These are phyloP conservation scores for Drosophila rubida DNA, from an alignment of 2,888 invertebrate genomes.

Conservation along the genomic window DNA sequence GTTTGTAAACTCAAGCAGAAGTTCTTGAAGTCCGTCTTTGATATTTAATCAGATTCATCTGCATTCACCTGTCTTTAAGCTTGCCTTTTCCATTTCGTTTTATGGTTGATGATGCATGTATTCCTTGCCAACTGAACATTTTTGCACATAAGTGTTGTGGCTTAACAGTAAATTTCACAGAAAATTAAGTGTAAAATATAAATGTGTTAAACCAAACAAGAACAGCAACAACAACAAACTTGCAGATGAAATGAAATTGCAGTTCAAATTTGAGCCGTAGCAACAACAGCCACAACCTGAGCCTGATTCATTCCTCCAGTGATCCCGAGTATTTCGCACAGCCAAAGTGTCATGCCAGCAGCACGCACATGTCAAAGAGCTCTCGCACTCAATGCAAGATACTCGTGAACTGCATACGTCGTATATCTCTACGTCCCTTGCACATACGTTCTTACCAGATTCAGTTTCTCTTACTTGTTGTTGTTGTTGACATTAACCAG, in stretches of 20 bases:
- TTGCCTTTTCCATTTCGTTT: too few species aligned
- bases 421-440: background rate
- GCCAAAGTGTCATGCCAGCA: constrained; percentile 67
- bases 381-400: constrained; percentile 11
- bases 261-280: constrained; percentile 9
- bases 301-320: constrained; percentile 30
- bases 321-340: constrained; percentile 62
- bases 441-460: constrained; percentile 28
- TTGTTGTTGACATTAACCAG: constrained; percentile 50
- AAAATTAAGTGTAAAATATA: constrained; percentile 50
- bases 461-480: background rate
- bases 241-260: constrained; percentile 23
- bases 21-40: too few species aligned
- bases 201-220: too few species aligned
- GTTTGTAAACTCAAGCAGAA: background rate
- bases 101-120: too few species aligned
- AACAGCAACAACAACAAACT: background rate
- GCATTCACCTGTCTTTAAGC: too few species aligned
- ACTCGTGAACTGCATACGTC: background rate
- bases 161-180: constrained; percentile 47
- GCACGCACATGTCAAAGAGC: constrained; percentile 67
- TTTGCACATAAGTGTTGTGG: constrained; percentile 28
- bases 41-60: too few species aligned
- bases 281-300: constrained; percentile 6
- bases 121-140: background rate